A percentile compares a stretch with the other conserved stretches of the same genome.
These are phyloP conservation scores for Halisarca cf. caerulea DNA, from an alignment of 37 sponge, comb jelly and placozoan genomes.

Conservation along the genomic window DNA sequence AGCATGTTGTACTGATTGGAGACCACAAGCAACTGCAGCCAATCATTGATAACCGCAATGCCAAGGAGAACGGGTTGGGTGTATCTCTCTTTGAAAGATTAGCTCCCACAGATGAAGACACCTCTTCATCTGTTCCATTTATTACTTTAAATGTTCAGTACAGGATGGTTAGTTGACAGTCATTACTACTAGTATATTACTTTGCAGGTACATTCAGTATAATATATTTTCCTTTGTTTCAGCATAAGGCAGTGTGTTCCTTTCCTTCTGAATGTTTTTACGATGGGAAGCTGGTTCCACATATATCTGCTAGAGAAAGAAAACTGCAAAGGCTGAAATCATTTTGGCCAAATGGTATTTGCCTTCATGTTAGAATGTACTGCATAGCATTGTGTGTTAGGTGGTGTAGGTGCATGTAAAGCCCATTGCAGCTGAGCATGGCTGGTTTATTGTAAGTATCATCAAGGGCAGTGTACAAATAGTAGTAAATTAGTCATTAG, in stretches of 20 bases:
- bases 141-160: conserved; percentile 48
- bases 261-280: conserved; percentile 37
- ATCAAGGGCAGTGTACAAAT: too few relatives aligned
- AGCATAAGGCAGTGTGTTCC: conserved; percentile 21
- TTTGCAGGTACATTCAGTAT: too few relatives aligned
- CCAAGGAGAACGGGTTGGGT: background rate
- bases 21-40: conserved; percentile 29
- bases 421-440: too few relatives aligned
- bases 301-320: background rate
- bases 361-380: too few relatives aligned
- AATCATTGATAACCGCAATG: background rate
- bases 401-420: too few relatives aligned
- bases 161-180: conserved; percentile 54
- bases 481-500: too few relatives aligned
- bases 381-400: too few relatives aligned
- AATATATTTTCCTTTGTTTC: background rate
- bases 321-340: background rate
- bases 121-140: background rate
- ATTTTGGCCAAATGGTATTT: conserved; percentile 55
- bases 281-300: background rate
- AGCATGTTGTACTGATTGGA: conserved; percentile 45
- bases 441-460: too few relatives aligned
- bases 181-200: background rate
- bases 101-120: conserved; percentile 8
- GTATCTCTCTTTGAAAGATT: conserved; percentile 27